Conservation (phyloP, 1,140 invertebrate species). For the Aphaenogaster ashmeadi region DNA sequence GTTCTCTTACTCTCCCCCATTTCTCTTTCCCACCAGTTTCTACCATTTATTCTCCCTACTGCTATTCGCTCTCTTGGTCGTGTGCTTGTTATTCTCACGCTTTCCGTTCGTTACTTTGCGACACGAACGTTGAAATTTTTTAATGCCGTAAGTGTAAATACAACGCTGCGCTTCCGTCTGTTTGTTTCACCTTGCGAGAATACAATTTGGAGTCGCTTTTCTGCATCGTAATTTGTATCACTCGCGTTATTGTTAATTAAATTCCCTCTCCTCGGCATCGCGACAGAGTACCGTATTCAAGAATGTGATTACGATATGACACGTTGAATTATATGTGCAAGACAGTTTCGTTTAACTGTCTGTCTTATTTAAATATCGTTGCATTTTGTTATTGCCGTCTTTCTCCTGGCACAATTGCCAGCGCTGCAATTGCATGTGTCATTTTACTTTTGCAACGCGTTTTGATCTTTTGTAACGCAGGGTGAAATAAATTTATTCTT, state of each 20-base stretch:
- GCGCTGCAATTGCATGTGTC: conserved; percentile 29
- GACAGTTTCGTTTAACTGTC: conserved; percentile 42
- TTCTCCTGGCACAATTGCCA: conserved; percentile 42
- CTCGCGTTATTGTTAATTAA: conserved; percentile 61
- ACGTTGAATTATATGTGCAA: conserved; percentile 53
- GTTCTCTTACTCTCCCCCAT: conserved; percentile 56
- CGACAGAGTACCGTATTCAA: conserved; percentile 28
- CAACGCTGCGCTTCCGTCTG: conserved; percentile 46
- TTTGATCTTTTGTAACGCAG: neutral
- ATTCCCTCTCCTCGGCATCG: conserved; percentile 35
- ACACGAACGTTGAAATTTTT: conserved; percentile 50
- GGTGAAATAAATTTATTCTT: conserved; percentile 20
- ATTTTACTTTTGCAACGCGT: conserved; percentile 3
- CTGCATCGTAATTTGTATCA: conserved; percentile 51
- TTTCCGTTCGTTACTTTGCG: conserved; percentile 38
- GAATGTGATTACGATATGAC: conserved; percentile 56
- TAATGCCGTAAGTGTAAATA: conserved; percentile 60
- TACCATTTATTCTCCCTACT: conserved; percentile 45
- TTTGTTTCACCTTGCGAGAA: conserved; percentile 51
- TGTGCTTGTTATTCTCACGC: conserved; percentile 30
- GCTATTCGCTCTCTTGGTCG: conserved; percentile 30
- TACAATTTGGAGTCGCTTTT: conserved; percentile 48
- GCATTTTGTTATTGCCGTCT: conserved; percentile 45
- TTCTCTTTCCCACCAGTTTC: conserved; percentile 62
- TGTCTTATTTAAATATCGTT: conserved; percentile 60